Percentiles rank a stretch among this genome's conserved stretches.
phyloP scores from a whole-genome alignment of 2,888 invertebrate genomes.

The Xestoiulus laeticollis region DNA sequence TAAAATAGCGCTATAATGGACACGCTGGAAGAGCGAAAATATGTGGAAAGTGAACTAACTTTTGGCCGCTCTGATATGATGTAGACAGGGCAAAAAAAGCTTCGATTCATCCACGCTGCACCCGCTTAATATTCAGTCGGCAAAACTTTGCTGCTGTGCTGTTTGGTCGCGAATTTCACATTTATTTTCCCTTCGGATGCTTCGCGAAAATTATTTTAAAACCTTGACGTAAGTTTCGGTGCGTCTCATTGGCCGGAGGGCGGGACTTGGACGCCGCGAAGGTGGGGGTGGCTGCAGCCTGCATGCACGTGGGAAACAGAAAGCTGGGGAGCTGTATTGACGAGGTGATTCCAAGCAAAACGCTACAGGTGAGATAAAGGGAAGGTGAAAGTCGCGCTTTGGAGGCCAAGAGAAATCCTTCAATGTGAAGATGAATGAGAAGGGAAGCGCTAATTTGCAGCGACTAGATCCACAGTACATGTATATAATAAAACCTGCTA shows the following conservation, averaged over 20 bases:
- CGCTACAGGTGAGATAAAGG: background rate
- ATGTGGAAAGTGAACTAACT: background rate
- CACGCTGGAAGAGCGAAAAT: background rate
- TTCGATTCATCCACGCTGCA: background rate
- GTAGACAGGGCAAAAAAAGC: background rate
- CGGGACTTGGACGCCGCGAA: background rate
- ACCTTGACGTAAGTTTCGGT: background rate
- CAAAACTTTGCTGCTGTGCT: background rate
- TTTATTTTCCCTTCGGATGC: constrained; percentile 11
- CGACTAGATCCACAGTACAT: too few relatives aligned
- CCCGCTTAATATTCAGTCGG: background rate
- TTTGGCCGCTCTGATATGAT: background rate
- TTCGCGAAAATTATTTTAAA: background rate
- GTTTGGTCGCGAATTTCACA: background rate
- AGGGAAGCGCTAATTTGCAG: too few relatives aligned
- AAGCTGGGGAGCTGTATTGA: background rate
- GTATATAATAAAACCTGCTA: too few relatives aligned
- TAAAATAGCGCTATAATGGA: background rate
- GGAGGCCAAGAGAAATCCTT: background rate
- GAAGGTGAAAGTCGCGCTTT: background rate
- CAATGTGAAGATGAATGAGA: too few relatives aligned
- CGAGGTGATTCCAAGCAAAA: background rate
- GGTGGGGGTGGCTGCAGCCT: background rate
- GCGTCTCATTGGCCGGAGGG: background rate
- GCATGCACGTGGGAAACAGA: background rate